A percentile compares a stretch with the other conserved stretches of the same genome.
Conservation (phyloP, 2,113 vertebrate genomes). For the Cynopterus brachyotis region DNA sequence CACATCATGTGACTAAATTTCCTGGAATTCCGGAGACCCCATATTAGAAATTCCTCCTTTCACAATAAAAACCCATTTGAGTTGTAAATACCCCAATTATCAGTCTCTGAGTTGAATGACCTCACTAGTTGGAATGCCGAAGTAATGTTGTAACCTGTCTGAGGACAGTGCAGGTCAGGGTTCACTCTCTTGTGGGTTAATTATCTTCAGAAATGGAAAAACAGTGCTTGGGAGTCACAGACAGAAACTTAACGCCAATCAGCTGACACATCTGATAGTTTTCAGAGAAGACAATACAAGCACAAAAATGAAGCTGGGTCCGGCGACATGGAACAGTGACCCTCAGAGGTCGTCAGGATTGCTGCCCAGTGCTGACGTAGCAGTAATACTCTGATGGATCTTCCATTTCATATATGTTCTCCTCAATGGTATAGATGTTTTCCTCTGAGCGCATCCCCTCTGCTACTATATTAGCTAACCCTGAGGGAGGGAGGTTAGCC, state of each 20-base stretch:
- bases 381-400: not conserved
- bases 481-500: not conserved
- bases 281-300: not conserved
- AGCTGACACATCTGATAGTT: not conserved
- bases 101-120: not conserved
- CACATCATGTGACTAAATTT: not conserved
- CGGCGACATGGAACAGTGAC: not conserved
- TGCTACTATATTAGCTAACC: not conserved
- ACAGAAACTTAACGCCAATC: not conserved
- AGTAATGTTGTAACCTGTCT: not conserved
- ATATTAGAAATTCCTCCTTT: not conserved
- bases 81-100: not conserved
- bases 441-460: not conserved
- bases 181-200: not conserved
- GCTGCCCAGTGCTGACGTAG: fast-evolving
- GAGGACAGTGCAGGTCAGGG: not conserved
- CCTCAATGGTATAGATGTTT: slow-evolving; percentile 71
- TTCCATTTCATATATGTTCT: slow-evolving; percentile 47
- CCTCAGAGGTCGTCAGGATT: not conserved
- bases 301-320: not conserved
- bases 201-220: not conserved
- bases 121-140: not conserved
- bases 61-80: not conserved
- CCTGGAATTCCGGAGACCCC: not conserved
- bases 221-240: fast-evolving